Percentiles rank a stretch among this genome's conserved stretches.
phyloP scores from a whole-genome alignment of 2,113 vertebrate genomes.

The Seriola rivoliana region DNA sequence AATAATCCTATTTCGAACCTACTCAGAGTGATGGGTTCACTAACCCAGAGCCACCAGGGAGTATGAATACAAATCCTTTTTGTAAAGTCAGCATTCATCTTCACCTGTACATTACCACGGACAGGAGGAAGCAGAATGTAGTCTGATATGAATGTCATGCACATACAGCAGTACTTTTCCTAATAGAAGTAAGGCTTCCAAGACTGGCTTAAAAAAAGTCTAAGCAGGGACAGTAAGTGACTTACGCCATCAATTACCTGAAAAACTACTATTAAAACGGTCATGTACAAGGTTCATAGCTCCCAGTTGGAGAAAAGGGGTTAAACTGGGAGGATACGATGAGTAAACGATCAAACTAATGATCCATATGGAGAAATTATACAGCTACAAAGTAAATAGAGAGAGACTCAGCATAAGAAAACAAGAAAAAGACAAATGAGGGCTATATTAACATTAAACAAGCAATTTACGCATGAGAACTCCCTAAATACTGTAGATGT shows the following conservation, averaged over 20 bases:
- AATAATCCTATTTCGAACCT: slow-evolving; percentile 70
- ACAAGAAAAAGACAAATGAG: slow-evolving; percentile 47
- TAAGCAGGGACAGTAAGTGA: background rate
- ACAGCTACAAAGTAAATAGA: slow-evolving; percentile 11
- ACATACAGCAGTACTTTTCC: slow-evolving; percentile 10
- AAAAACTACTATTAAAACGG: slow-evolving; percentile 7
- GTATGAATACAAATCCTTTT: slow-evolving; percentile 54
- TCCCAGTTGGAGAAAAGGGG: slow-evolving; percentile 10
- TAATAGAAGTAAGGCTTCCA: slow-evolving; percentile 1
- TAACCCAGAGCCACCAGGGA: slow-evolving; percentile 23
- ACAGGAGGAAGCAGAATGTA: slow-evolving; percentile 32
- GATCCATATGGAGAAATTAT: slow-evolving; percentile 24
- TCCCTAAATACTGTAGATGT: slow-evolving; percentile 21
- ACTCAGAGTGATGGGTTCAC: slow-evolving; percentile 59
- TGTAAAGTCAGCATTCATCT: slow-evolving; percentile 67
- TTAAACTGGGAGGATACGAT: slow-evolving; percentile 21
- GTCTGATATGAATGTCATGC: slow-evolving; percentile 23
- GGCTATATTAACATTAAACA: slow-evolving; percentile 17
- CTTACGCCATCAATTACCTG: background rate
- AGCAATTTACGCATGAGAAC: slow-evolving; percentile 39
- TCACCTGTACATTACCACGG: slow-evolving; percentile 45
- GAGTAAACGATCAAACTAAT: slow-evolving; percentile 26
- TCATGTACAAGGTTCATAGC: background rate
- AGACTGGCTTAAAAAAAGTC: background rate
- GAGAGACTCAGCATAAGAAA: slow-evolving; percentile 28